Evolutionary conservation across 2,888 invertebrate species (phyloP).

Genomic region (Epirrita christyi): DNA sequence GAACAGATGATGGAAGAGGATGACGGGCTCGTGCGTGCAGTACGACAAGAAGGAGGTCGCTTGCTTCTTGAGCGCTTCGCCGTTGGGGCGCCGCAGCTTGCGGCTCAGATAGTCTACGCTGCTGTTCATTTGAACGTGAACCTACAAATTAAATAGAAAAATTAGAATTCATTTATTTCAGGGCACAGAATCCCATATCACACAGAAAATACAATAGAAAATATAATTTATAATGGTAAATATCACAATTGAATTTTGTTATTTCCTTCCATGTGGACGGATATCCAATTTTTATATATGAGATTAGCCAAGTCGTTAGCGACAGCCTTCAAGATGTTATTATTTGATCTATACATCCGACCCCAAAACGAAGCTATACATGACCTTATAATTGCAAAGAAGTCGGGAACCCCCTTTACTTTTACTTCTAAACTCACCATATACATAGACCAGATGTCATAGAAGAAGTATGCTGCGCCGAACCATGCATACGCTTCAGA

Average conservation of each 20-base stretch:
- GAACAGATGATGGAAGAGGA: slow-evolving; percentile 90
- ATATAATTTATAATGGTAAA: too few relatives aligned
- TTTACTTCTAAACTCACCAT: slow-evolving; percentile 84
- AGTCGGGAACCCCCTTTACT: too few relatives aligned
- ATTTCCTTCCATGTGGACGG: too few relatives aligned
- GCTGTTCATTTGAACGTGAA: slow-evolving; percentile 66
- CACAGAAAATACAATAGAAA: too few relatives aligned
- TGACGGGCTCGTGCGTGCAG: slow-evolving; percentile 87
- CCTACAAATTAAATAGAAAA: slow-evolving; percentile 47
- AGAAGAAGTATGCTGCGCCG: slow-evolving; percentile 91
- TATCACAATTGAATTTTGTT: too few relatives aligned
- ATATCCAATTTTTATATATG: too few relatives aligned
- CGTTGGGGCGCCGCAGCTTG: slow-evolving; percentile 42
- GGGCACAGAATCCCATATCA: too few relatives aligned
- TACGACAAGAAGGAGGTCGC: slow-evolving; percentile 77
- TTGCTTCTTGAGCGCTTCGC: slow-evolving; percentile 33
- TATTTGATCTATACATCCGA: too few relatives aligned
- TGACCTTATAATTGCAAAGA: background rate
- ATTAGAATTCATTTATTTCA: too few relatives aligned
- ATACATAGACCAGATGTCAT: slow-evolving; percentile 93
- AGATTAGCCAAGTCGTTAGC: too few relatives aligned
- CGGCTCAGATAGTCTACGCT: slow-evolving; percentile 43
- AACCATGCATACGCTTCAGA: slow-evolving; percentile 92
- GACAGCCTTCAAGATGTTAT: too few relatives aligned
- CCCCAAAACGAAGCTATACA: too few relatives aligned